Evolutionary conservation across 2,888 invertebrate genomes (phyloP).

Genomic region (Exocentrus adspersus): DNA sequence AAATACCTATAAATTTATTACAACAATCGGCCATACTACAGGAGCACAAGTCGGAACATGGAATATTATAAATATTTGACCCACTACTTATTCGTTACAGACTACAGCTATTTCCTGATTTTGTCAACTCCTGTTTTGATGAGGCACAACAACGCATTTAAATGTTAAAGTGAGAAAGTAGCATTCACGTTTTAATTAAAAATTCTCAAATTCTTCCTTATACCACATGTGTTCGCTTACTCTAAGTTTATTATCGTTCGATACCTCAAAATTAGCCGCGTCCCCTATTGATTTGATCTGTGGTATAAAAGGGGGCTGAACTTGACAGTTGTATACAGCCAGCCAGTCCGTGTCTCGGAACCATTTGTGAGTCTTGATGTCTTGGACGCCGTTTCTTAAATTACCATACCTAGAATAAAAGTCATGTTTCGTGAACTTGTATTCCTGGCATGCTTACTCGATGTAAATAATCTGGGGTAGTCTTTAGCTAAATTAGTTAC

Average conservation of each 20-base stretch:
- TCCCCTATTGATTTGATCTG: slow-evolving; percentile 69
- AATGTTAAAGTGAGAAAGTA: neutral
- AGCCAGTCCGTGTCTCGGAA: slow-evolving; percentile 86
- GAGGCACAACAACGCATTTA: too few species aligned
- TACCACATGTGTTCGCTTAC: slow-evolving; percentile 66
- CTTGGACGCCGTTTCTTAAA: slow-evolving; percentile 83
- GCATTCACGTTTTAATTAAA: slow-evolving; percentile 62
- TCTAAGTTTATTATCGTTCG: slow-evolving; percentile 56
- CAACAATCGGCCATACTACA: neutral
- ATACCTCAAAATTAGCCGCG: slow-evolving; percentile 76
- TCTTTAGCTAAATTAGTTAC: neutral
- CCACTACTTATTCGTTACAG: too few species aligned
- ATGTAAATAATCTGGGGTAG: too few species aligned
- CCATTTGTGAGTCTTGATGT: slow-evolving; percentile 92
- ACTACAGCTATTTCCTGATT: too few species aligned
- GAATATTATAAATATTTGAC: too few species aligned
- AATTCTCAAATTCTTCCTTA: slow-evolving; percentile 74
- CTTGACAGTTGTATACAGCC: slow-evolving; percentile 79
- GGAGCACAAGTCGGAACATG: too few species aligned
- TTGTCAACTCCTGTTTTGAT: too few species aligned
- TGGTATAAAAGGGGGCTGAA: slow-evolving; percentile 73
- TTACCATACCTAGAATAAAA: slow-evolving; percentile 76
- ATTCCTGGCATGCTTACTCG: too few species aligned
- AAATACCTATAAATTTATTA: too few species aligned
- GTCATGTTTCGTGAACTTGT: too few species aligned